These are phyloP conservation scores for Amblyopsis hoosieri DNA, from an alignment of 2,797 vertebrate species.

Conservation along the genomic window DNA sequence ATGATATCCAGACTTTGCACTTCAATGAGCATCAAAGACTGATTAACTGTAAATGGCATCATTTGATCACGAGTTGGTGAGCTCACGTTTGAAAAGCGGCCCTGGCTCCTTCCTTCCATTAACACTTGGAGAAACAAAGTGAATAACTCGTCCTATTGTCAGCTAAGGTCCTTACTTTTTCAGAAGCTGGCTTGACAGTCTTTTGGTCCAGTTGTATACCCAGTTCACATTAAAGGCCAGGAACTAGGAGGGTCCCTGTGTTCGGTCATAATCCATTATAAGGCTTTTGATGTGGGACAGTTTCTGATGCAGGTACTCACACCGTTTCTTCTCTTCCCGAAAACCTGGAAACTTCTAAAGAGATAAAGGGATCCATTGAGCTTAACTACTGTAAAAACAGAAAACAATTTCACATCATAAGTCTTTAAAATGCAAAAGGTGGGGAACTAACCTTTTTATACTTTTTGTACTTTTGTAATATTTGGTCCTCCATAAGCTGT, in stretches of 20 bases:
- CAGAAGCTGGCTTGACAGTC: conserved; percentile 49
- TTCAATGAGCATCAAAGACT: conserved; percentile 38
- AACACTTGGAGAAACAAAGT: conserved; percentile 66
- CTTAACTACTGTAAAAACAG: not conserved
- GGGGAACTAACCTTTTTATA: conserved; percentile 83
- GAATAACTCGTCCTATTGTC: conserved; percentile 58
- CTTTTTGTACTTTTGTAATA: conserved; percentile 84
- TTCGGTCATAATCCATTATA: conserved; percentile 85
- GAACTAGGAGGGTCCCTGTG: conserved; percentile 69
- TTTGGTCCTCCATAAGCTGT: conserved; percentile 85
- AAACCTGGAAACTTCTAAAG: conserved; percentile 83
- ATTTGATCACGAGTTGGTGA: conserved; percentile 71
- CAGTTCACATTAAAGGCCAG: conserved; percentile 32
- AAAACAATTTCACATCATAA: not conserved
- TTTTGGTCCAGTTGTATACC: conserved; percentile 65
- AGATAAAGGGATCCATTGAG: conserved; percentile 4
- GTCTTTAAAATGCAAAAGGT: not conserved
- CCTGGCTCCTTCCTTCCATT: conserved; percentile 50
- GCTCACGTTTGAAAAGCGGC: conserved; percentile 54
- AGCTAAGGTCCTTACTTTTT: conserved; percentile 26
- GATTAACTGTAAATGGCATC: conserved; percentile 57
- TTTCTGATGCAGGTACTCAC: conserved; percentile 88
- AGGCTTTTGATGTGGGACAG: conserved; percentile 87
- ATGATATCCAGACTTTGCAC: conserved; percentile 54
- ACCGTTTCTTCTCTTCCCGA: conserved; percentile 85